Evolutionary conservation across 2,888 invertebrate species (phyloP).

Genomic region (Philaethria dido): DNA sequence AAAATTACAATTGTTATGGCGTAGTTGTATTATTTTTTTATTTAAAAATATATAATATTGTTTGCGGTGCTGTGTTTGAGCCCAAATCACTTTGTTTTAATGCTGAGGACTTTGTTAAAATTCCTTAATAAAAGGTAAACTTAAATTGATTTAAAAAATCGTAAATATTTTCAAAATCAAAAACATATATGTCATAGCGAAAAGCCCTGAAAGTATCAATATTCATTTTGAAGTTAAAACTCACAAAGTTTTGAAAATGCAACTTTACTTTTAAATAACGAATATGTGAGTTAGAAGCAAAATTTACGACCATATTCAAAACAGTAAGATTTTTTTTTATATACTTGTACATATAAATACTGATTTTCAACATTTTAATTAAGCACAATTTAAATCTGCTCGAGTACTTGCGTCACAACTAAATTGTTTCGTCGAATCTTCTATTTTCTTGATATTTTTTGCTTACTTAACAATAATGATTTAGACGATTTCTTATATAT

Average conservation of each 20-base stretch:
- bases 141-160: too few relatives aligned
- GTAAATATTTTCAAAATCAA: too few relatives aligned
- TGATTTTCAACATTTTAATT: slow-evolving; percentile 1
- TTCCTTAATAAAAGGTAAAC: too few relatives aligned
- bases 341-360: not conserved
- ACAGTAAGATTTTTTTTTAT: not conserved
- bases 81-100: too few relatives aligned
- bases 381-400: not conserved
- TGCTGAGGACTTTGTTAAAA: too few relatives aligned
- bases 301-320: not conserved
- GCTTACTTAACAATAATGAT: not conserved
- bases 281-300: not conserved
- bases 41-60: too few relatives aligned
- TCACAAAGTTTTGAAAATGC: too few relatives aligned
- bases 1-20: not conserved
- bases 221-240: too few relatives aligned
- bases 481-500: slow-evolving; percentile 7
- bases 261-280: too few relatives aligned
- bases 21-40: not conserved
- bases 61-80: too few relatives aligned
- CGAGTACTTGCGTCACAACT: not conserved
- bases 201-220: too few relatives aligned
- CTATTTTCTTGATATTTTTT: not conserved
- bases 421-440: slow-evolving; percentile 2
- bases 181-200: too few relatives aligned